Evolutionary conservation across 2,888 invertebrate species (phyloP), one percentile per base, ranked within the genome.

Genomic region (Zele albiditarsus): DNA sequence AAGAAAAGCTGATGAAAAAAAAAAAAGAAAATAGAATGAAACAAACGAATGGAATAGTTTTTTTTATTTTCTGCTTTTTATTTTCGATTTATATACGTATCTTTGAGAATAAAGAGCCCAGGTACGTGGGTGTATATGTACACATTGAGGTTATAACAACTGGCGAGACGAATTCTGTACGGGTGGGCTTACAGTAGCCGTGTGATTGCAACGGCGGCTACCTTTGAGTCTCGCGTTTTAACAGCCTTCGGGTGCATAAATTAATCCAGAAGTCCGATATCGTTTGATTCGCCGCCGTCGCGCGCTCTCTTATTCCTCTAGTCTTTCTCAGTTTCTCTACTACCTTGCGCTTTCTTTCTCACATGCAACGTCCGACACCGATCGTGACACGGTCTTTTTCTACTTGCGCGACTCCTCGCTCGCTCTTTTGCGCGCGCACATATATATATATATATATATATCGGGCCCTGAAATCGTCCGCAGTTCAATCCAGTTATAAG

Each of bases 201-300:
- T 83, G 86, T 83, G 86, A 87, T 87, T 86, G 85, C 84, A 76
- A 77, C 80, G 78, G 76, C 79, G 83, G 84, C 86, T 81, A 75
- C 84, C 88, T 89, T 88, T 88, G 88, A 88, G 87, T 87, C 87
- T 87, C 87, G 85, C 84, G 84, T 87, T 89, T 88, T 87, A 89
- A 88, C 87, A 84, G 85, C 86, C 87, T 86, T 82, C 83, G 85
- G 53, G 85, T 87, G 88, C 87, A 88, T 88, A 88, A 88, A 89
- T 89, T 89, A 89, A 89, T 88, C 85, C 86, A 88, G 87, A 86
- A 87, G 88, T 84, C 85, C 82, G 86, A 88, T 89, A 88, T 88
- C 87, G 88, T 88, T 89, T 88, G 88, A 89, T 89, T 88, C 85
- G 86, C 88, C 88, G 88, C 85, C 77, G 77, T 76, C 77, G 78